Conservation (phyloP, 2,888 invertebrate genomes). For the Exocentrus adspersus region DNA sequence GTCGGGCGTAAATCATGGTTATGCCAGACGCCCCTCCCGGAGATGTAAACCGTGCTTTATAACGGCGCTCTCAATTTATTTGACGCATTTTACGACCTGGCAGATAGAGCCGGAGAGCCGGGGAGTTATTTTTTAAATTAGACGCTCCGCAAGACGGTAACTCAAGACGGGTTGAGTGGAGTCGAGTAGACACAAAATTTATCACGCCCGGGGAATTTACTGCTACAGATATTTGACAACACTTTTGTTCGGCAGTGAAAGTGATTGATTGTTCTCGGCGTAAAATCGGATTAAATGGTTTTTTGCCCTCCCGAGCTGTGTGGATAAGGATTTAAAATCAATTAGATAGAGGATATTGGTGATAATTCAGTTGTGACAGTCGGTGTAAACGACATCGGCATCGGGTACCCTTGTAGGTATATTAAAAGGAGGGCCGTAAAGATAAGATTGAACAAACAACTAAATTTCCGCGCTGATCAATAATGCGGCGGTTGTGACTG, state of each 20-base stretch:
- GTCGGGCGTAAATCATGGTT: too few relatives aligned
- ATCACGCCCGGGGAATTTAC: not conserved
- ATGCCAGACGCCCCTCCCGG: too few relatives aligned
- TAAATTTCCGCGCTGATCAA: not conserved
- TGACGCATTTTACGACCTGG: too few relatives aligned
- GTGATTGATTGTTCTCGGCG: constrained; percentile 1
- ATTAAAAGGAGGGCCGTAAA: not conserved
- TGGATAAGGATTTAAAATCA: not conserved
- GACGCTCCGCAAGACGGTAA: not conserved
- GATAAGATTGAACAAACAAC: not conserved
- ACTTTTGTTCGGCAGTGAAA: constrained; percentile 1
- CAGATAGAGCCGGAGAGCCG: not conserved
- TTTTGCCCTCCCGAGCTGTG: not conserved
- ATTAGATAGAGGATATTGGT: constrained; percentile 3
- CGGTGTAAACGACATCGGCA: constrained; percentile 1
- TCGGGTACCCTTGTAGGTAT: not conserved
- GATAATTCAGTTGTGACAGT: constrained; percentile 1
- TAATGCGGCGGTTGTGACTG: not conserved
- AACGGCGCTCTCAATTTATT: too few relatives aligned
- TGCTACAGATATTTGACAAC: constrained; percentile 1
- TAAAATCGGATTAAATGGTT: constrained; percentile 3
- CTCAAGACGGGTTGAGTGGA: not conserved
- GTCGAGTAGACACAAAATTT: not conserved
- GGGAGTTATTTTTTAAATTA: not conserved
- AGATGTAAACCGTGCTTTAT: too few relatives aligned